Evolutionary conservation across 2,113 vertebrate species (phyloP).

Genomic region (Rissa tridactyla): DNA sequence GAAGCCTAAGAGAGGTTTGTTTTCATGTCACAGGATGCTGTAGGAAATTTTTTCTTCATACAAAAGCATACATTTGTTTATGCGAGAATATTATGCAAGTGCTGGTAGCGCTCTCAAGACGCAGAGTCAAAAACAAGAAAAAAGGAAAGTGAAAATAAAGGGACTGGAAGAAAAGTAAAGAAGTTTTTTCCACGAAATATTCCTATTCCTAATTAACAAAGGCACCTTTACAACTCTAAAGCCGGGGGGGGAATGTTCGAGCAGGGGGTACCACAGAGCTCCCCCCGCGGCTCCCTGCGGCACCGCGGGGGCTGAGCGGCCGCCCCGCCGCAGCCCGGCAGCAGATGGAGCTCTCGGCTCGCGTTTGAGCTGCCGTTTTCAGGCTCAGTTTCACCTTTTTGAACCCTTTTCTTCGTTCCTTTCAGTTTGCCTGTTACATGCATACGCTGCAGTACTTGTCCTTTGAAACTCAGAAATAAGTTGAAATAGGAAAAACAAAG

Average conservation of each 20-base stretch:
- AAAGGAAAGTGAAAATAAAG: background rate
- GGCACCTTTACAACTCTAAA: background rate
- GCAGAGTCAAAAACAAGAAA: accelerated
- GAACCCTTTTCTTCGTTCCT: background rate
- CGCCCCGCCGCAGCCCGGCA: background rate
- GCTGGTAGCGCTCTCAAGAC: background rate
- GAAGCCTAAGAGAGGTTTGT: background rate
- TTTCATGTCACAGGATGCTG: background rate
- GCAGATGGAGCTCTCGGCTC: slow-evolving; percentile 64
- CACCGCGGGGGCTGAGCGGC: background rate
- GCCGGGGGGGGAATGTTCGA: accelerated
- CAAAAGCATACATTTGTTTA: background rate
- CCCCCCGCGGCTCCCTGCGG: background rate
- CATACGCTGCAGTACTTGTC: too few species aligned
- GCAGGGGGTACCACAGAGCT: accelerated
- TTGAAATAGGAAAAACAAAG: background rate
- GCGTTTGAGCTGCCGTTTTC: background rate
- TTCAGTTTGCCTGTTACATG: accelerated
- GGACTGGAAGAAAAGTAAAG: background rate
- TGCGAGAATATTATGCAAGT: background rate
- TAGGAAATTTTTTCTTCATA: background rate
- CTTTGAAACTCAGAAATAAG: background rate
- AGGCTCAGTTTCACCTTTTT: accelerated
- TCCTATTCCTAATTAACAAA: background rate
- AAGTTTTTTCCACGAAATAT: background rate